A percentile compares a stretch with the other conserved stretches of the same genome.
phyloP scores from a whole-genome alignment of 1,140 invertebrate genomes.

The Caerostris darwini region DNA sequence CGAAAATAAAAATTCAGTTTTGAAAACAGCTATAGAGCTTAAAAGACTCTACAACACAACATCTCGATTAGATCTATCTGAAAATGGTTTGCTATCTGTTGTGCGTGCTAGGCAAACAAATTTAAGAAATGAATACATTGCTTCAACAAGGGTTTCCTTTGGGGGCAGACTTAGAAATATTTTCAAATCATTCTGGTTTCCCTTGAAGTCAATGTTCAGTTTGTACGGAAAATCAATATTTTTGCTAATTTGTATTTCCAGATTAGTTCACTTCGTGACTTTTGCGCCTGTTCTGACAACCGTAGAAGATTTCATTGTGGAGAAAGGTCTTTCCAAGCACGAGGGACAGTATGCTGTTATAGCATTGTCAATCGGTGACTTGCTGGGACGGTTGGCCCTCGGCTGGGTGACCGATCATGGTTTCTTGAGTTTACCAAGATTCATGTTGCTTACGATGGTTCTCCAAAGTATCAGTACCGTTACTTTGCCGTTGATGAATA shows the following conservation, averaged over 20 bases:
- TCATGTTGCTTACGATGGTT: slow-evolving; percentile 47
- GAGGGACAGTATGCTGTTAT: slow-evolving; percentile 26
- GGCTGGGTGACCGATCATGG: slow-evolving; percentile 48
- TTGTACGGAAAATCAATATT: neutral
- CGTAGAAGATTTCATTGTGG: slow-evolving; percentile 37
- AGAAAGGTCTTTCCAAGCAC: neutral
- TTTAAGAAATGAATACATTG: too few species aligned
- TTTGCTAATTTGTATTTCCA: neutral
- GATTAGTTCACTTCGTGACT: neutral
- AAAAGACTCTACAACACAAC: neutral
- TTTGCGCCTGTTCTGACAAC: slow-evolving; percentile 1
- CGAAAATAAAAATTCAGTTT: neutral
- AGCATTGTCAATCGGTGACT: slow-evolving; percentile 20
- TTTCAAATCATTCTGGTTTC: too few species aligned
- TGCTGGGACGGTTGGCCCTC: neutral
- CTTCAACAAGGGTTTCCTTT: too few species aligned
- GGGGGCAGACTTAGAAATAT: too few species aligned
- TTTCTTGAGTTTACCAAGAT: slow-evolving; percentile 30
- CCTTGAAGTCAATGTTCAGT: neutral
- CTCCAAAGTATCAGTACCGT: slow-evolving; percentile 9
- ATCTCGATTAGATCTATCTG: neutral
- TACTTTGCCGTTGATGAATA: slow-evolving; percentile 18
- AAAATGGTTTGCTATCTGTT: neutral
- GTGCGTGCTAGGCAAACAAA: too few species aligned
- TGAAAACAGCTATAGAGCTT: neutral